Conservation (phyloP, 1,140 invertebrate genomes). For the Pogonomyrmex californicus region DNA sequence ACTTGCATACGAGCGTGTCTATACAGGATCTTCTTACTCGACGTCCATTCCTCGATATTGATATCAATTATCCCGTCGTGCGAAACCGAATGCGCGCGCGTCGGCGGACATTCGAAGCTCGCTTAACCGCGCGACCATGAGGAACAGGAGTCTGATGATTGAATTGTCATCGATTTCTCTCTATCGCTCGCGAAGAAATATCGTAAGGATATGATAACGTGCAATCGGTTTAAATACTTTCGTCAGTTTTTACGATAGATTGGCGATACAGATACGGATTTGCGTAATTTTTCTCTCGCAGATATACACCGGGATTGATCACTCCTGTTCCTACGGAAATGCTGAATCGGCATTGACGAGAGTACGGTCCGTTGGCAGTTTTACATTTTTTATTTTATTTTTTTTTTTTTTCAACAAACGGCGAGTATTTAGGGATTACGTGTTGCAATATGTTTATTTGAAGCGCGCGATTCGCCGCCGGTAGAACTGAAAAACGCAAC, state of each 20-base stretch:
- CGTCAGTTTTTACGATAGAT: neutral
- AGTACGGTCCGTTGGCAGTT: slow-evolving; percentile 30
- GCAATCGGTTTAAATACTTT: slow-evolving; percentile 9
- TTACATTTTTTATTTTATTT: slow-evolving; percentile 7
- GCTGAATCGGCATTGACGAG: slow-evolving; percentile 34
- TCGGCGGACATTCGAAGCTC: neutral
- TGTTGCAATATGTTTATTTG: slow-evolving; percentile 47
- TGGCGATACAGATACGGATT: neutral
- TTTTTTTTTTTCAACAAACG: slow-evolving; percentile 21
- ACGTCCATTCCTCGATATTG: slow-evolving; percentile 15
- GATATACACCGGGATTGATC: slow-evolving; percentile 10
- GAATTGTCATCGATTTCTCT: neutral
- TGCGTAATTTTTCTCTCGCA: slow-evolving; percentile 6
- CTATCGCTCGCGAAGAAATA: neutral
- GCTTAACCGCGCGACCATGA: neutral
- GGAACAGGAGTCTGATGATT: neutral
- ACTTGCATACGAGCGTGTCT: slow-evolving; percentile 20
- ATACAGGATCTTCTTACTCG: slow-evolving; percentile 1
- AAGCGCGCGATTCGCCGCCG: slow-evolving; percentile 31
- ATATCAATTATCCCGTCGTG: slow-evolving; percentile 34
- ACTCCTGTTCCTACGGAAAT: neutral
- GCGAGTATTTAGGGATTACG: slow-evolving; percentile 60
- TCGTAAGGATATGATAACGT: neutral
- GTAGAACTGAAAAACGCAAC: slow-evolving; percentile 60
- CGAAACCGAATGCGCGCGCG: neutral